phyloP scores from a whole-genome alignment of 2,888 invertebrate genomes.

The Brachycybe producta region DNA sequence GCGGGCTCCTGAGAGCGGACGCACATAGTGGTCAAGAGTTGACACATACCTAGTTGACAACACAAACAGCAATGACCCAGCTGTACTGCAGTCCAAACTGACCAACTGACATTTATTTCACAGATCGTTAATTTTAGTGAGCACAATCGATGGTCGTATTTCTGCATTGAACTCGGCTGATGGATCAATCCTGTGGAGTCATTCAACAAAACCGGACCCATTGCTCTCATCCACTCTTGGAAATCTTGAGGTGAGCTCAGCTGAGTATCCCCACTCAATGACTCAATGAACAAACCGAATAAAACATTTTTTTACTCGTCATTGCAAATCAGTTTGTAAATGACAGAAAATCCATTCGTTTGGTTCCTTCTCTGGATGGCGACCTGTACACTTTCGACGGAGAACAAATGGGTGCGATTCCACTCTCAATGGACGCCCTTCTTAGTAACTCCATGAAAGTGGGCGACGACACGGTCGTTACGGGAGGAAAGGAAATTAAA shows the following conservation, averaged over 20 bases:
- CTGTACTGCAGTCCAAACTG: too few relatives aligned
- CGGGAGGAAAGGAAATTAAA: slow-evolving; percentile 67
- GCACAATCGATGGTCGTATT: slow-evolving; percentile 78
- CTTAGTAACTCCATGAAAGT: slow-evolving; percentile 64
- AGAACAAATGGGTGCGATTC: slow-evolving; percentile 69
- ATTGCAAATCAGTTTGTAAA: slow-evolving; percentile 51
- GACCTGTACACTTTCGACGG: slow-evolving; percentile 85
- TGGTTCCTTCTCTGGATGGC: slow-evolving; percentile 87
- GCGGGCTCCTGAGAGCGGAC: too few relatives aligned
- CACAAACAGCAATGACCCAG: too few relatives aligned
- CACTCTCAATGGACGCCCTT: slow-evolving; percentile 72
- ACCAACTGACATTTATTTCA: too few relatives aligned
- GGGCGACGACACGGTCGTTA: slow-evolving; percentile 36
- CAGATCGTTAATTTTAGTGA: slow-evolving; percentile 53
- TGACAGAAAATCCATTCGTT: slow-evolving; percentile 69
- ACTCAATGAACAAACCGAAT: too few relatives aligned
- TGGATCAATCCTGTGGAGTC: slow-evolving; percentile 58
- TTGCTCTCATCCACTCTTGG: slow-evolving; percentile 81
- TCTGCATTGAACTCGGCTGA: slow-evolving; percentile 60
- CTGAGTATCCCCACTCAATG: too few relatives aligned
- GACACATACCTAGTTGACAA: too few relatives aligned
- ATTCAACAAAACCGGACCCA: slow-evolving; percentile 59
- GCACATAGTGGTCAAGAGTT: too few relatives aligned
- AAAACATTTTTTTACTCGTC: too few relatives aligned
- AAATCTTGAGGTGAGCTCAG: slow-evolving; percentile 57